Evolutionary conservation across 2,888 invertebrate species (phyloP).

Genomic region (Rhamphomyia laevipes): DNA sequence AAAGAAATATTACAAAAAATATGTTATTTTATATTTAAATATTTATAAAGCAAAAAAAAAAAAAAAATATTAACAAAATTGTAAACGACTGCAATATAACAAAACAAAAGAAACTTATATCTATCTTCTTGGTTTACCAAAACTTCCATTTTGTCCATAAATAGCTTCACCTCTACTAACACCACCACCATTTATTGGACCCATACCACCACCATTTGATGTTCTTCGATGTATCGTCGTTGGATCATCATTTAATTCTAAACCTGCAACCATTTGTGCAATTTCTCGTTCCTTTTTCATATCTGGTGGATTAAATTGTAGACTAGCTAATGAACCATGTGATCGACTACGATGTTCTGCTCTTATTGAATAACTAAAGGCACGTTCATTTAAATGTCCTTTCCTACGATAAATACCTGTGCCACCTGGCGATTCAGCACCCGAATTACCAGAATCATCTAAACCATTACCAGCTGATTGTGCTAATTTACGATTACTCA

Average conservation of each 20-base stretch:
- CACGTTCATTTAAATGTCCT: conserved; percentile 83
- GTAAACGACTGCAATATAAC: too few relatives aligned
- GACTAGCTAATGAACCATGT: conserved; percentile 81
- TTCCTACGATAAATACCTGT: conserved; percentile 84
- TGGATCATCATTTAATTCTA: conserved; percentile 64
- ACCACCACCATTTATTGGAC: conserved; percentile 23
- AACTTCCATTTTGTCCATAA: conserved; percentile 27
- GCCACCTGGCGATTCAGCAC: conserved; percentile 48
- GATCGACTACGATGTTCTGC: conserved; percentile 88
- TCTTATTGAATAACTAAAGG: conserved; percentile 86
- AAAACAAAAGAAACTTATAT: conserved; percentile 1
- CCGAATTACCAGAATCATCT: conserved; percentile 42
- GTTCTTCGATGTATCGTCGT: conserved; percentile 29
- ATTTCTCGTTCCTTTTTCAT: conserved; percentile 84
- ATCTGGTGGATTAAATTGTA: conserved; percentile 78
- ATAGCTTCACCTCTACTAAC: conserved; percentile 23
- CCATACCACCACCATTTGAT: conserved; percentile 20
- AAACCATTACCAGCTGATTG: conserved; percentile 56
- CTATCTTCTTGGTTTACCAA: conserved; percentile 37
- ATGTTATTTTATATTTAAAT: too few relatives aligned
- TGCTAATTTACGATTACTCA: conserved; percentile 48
- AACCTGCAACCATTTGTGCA: conserved; percentile 84
- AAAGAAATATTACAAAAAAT: too few relatives aligned
- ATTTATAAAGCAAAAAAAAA: too few relatives aligned
- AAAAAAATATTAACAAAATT: too few relatives aligned